phyloP scores from a whole-genome alignment of 2,113 vertebrate genomes.

The Gallinago jamesoni region DNA sequence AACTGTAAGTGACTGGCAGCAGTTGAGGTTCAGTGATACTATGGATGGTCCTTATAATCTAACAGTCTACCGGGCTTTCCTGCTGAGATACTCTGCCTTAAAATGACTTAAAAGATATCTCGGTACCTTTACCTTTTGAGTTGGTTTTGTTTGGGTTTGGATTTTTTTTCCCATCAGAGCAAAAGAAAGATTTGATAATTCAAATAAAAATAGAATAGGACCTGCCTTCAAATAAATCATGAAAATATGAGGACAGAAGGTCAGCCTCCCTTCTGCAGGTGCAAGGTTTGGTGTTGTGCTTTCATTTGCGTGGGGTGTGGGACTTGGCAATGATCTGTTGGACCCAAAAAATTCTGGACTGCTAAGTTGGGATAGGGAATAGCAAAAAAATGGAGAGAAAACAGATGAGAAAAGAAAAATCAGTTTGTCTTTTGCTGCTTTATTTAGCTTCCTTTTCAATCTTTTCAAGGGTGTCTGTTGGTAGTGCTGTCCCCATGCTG shows the following conservation, averaged over 20 bases:
- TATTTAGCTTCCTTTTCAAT: not conserved
- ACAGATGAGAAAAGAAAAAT: not conserved
- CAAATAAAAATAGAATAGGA: not conserved
- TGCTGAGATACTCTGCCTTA: not conserved
- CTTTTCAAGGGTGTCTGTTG: not conserved
- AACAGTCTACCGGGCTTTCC: not conserved
- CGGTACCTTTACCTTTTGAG: not conserved
- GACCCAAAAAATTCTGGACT: not conserved
- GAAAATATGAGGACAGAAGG: not conserved
- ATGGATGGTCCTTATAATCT: not conserved
- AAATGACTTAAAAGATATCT: not conserved
- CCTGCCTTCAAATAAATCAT: not conserved
- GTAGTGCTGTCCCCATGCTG: not conserved
- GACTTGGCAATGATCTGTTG: not conserved
- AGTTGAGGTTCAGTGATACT: not conserved
- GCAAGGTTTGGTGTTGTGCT: not conserved
- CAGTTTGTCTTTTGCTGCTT: not conserved
- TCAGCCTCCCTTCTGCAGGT: not conserved
- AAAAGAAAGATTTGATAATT: not conserved
- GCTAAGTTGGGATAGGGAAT: not conserved
- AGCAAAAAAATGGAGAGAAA: not conserved
- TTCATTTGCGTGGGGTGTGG: not conserved
- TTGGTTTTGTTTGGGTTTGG: too few species aligned
- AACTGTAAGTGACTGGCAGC: not conserved
- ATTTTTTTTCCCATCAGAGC: not conserved